Evolutionary conservation across 1,140 invertebrate genomes (phyloP), one percentile per base, ranked within the genome.

Genomic region (Hyles vespertilio): DNA sequence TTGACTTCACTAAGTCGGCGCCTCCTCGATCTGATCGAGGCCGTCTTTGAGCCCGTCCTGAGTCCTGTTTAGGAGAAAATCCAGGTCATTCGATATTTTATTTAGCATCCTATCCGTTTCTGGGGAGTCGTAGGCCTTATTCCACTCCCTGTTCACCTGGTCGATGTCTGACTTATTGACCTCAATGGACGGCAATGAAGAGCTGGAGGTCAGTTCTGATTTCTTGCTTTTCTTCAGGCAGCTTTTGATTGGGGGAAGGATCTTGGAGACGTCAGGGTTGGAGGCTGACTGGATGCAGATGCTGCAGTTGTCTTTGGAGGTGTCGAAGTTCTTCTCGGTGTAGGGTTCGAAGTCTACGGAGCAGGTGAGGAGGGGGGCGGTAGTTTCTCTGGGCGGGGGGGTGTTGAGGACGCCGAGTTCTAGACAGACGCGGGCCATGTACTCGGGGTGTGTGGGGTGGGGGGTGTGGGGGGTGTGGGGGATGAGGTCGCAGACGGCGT

Each of bases 81-180:
- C 93, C 47, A 95, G 87, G 81, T 95, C 94, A 69, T 93, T 92
- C 2, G 93, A 93, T 70, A 95, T 95, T 65, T 93, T 91, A 79
- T 94, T 92, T 3, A 95, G 81, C 89, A 94, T 93, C 53, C 92
- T 92, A 53, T 90, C 87, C 10, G 89, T 84, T 47, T 89, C 82
- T 3, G 83, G 84, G 0, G 80, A 77, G 51, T 81, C 74, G 72
- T 86, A 80, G n/a, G 78, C 74, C 58, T 72, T 80, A 8, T 87
- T 81, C 79, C 81, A 85, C 54, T 84, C 72, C 52, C 76, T 71
- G 58, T 84, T 86, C 33, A 86, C 76, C 70, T 84, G 76, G 50
- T 82, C 78, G 47, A 87, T 86, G 32, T 86, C 75, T 0, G 84
- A 84, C 43, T 87, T 84, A 4, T 69, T 72, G 3, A 72, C 66